Percentiles rank a stretch among this genome's conserved stretches.
These are phyloP conservation scores for Caenorhabditis panamensis DNA, from an alignment of 2,888 invertebrate genomes.

Conservation along the genomic window DNA sequence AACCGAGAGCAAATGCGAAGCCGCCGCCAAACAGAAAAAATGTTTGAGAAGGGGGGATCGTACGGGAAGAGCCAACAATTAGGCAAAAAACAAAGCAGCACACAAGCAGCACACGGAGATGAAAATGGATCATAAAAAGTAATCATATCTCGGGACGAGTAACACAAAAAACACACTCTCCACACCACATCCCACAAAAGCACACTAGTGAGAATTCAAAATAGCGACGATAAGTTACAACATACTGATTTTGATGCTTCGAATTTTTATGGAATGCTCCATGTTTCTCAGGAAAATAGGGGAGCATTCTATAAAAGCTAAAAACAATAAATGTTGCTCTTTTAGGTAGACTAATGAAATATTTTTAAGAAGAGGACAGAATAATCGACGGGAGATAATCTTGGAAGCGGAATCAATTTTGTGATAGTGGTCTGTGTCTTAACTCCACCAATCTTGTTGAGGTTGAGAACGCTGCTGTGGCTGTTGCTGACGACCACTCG, in stretches of 20 bases:
- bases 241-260: neutral
- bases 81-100: conserved; percentile 51
- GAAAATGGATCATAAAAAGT: conserved; percentile 31
- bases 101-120: conserved; percentile 36
- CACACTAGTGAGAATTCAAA: conserved; percentile 16
- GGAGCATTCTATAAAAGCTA: neutral
- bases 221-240: conserved; percentile 46
- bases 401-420: no score
- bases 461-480: conserved; percentile 54
- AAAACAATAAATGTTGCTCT: neutral
- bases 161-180: conserved; percentile 29
- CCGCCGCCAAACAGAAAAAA: neutral
- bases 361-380: neutral
- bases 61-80: conserved; percentile 61
- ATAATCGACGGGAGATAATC: neutral
- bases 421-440: no score
- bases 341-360: neutral
- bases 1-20: conserved; percentile 31
- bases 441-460: conserved; percentile 60
- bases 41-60: neutral
- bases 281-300: neutral
- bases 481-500: conserved; percentile 38
- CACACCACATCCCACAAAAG: conserved; percentile 20
- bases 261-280: neutral
- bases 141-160: conserved; percentile 19